Base-by-base conservation (phyloP, 2,113 vertebrate species). In the Sakesphorus luctuosus region DNA sequence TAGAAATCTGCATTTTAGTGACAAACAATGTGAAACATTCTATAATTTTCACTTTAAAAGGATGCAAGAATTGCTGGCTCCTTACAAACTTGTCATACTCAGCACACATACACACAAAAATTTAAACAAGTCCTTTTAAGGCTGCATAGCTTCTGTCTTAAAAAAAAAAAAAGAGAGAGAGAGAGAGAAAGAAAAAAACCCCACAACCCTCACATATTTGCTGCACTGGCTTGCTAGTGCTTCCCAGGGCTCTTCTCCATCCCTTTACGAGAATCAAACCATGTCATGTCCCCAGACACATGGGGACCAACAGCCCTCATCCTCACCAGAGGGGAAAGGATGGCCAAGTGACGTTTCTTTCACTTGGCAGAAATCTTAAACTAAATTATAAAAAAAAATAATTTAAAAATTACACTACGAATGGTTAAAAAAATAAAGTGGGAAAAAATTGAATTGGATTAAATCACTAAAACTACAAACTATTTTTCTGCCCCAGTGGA, bases 91-190 rank as follows among this genome's bases (percentile, higher is more conserved):
- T 89, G 88, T 96, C 88, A 95, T 97, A 96, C 96, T 96, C 96
- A 61, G 95, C 72, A 76, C 94, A 94, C 76, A 43, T 43, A 94
- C 82, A 94, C 73, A 93, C 53, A 96, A 77, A 97, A 96, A 97
- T 95, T 97, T 97, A 97, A 97, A 97, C 97, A 97, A 97, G 92
- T 94, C 97, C 97, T 97, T 97, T 97, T 97, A 97, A 96, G 97
- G 97, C 94, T 96, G 87, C 97, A 93, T 95, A 97, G 90, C 93
- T 97, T 96, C 97, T 97, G 93, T 86, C 94, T 89, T 40, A 0
- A 35, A 90, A 93, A 95, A 93, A 93, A 91, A 92, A 84, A 79
- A 72, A 56, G 31, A 44, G 10, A n/a, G 33, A 56, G 25, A 52
- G 25, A 28, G 50, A 56, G 12, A 56, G 31, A 55, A 10, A 18